Evolutionary conservation across 2,888 invertebrate genomes (phyloP).

Genomic region (Eutolmus rufibarbis): DNA sequence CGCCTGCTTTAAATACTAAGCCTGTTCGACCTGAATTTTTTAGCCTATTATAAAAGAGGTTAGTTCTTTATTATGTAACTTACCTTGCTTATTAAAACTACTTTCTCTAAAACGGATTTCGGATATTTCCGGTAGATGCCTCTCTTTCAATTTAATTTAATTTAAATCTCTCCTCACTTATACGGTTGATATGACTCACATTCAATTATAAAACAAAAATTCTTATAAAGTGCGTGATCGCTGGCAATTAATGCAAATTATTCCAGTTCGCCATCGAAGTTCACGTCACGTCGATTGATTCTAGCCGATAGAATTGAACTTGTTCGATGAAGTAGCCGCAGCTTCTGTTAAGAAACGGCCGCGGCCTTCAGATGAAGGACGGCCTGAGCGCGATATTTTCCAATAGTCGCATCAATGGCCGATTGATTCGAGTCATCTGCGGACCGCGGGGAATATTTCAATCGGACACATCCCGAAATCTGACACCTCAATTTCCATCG

Average conservation of each 20-base stretch:
- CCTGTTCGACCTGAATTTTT: not conserved
- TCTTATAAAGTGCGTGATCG: not conserved
- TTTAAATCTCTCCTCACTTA: not conserved
- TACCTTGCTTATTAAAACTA: not conserved
- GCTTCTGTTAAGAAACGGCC: not conserved
- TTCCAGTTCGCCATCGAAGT: not conserved
- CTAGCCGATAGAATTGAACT: not conserved
- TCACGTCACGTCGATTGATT: not conserved
- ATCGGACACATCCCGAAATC: not conserved
- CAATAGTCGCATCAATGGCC: not conserved
- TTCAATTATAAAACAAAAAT: not conserved
- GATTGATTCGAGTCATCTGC: not conserved
- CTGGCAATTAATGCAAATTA: not conserved
- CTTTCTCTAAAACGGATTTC: not conserved
- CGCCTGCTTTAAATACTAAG: no score
- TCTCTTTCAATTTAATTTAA: not conserved
- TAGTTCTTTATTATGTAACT: not conserved
- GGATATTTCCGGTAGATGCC: not conserved
- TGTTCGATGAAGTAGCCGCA: not conserved
- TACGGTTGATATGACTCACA: not conserved
- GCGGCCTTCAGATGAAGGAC: not conserved
- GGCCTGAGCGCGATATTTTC: not conserved
- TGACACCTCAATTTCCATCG: not conserved
- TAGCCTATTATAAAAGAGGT: not conserved
- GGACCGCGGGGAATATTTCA: not conserved